Percentiles rank a stretch among this genome's conserved stretches.
phyloP scores from a whole-genome alignment of 2,113 vertebrate species.

The Ophiodon elongatus region DNA sequence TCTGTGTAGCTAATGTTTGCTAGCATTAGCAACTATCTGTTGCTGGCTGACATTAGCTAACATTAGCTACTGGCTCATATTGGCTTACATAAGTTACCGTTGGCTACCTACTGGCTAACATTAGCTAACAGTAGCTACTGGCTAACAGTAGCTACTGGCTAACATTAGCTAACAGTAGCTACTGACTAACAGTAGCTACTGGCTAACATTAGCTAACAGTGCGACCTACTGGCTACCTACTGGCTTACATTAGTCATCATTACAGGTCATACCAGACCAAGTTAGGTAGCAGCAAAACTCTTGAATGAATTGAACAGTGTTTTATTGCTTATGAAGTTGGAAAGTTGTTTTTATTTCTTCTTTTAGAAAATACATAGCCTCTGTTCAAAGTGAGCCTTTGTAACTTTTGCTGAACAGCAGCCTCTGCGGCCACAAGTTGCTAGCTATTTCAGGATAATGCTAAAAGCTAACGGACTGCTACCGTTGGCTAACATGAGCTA shows the following conservation, averaged over 20 bases:
- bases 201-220: no score
- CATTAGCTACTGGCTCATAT: neutral
- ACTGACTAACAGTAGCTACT: no score
- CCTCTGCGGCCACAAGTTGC: neutral
- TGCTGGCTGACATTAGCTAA: neutral
- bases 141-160: neutral
- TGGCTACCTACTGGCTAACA: neutral
- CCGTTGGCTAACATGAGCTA: neutral
- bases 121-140: neutral
- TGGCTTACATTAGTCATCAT: neutral
- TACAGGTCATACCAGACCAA: neutral
- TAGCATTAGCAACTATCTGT: neutral
- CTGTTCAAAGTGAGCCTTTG: neutral
- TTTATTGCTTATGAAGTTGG: neutral
- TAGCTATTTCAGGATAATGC: neutral
- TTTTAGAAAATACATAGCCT: neutral
- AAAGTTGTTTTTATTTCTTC: neutral
- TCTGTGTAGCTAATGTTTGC: neutral
- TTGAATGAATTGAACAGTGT: neutral
- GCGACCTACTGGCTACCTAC: no score
- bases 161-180: no score
- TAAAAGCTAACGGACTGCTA: neutral
- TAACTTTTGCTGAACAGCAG: neutral
- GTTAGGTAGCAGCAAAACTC: neutral
- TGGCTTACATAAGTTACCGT: no score